These are phyloP conservation scores for Lasaia peninsularis DNA, from an alignment of 1,140 invertebrate species.

Conservation along the genomic window DNA sequence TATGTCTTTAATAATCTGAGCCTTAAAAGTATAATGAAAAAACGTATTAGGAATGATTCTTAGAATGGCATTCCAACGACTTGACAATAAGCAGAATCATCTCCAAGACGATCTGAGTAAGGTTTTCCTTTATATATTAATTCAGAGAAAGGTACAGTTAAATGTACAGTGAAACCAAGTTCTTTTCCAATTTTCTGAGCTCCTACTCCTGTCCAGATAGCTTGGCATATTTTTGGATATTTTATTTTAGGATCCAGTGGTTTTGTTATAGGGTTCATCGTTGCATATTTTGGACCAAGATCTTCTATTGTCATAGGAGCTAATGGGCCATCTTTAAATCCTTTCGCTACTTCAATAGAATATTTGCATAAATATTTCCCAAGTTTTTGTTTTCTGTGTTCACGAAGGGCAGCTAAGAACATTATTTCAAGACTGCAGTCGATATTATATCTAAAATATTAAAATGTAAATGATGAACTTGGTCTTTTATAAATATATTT, in stretches of 20 bases:
- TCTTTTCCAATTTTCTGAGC: conserved; percentile 78
- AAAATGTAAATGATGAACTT: too few relatives aligned
- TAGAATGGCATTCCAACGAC: conserved; percentile 53
- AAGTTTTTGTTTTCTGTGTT: conserved; percentile 73
- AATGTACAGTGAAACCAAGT: conserved; percentile 75
- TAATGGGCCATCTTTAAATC: conserved; percentile 70
- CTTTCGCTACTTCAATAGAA: conserved; percentile 76
- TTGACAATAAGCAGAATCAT: conserved; percentile 43
- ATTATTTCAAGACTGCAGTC: conserved; percentile 82
- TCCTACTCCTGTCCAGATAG: conserved; percentile 78
- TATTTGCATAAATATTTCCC: conserved; percentile 72
- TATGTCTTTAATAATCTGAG: too few relatives aligned
- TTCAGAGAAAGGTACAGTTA: conserved; percentile 67
- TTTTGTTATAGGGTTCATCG: too few relatives aligned
- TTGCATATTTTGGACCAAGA: conserved; percentile 51
- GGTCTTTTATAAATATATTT: too few relatives aligned
- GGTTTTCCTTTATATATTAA: conserved; percentile 77
- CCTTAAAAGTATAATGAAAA: too few relatives aligned
- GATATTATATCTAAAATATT: conserved; percentile 68
- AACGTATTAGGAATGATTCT: too few relatives aligned
- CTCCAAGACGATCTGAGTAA: conserved; percentile 74
- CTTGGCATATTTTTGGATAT: conserved; percentile 77
- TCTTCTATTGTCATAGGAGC: conserved; percentile 64
- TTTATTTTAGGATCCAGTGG: conserved; percentile 39
- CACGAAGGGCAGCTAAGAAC: conserved; percentile 79